Evolutionary conservation across 2,113 vertebrate genomes (phyloP), one percentile per base, ranked within the genome.

Genomic region (Varanus salvator): DNA sequence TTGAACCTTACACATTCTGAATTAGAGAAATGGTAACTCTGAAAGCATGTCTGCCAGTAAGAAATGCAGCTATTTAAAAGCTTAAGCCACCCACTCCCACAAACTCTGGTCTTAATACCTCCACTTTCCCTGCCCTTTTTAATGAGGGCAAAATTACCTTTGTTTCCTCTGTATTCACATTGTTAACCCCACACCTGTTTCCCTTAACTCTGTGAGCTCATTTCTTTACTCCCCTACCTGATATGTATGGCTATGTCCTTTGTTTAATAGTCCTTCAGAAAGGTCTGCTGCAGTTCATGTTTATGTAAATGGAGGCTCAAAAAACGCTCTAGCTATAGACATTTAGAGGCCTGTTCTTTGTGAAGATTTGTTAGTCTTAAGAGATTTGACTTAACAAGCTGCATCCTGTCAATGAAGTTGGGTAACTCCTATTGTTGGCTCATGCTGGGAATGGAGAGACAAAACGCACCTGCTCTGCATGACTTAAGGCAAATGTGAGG

Each of bases 391-490:
- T 97, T 97, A 98, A 98, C 98, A 98, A 98, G 98, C 98, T 98
- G 98, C 98, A 98, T 98, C 98, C 98, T 98, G 98, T 98, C 96
- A 94, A 92, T 97, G 95, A 89, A 96, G 94, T 95, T 96, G 97
- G 96, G 95, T 96, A 96, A 97, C 96, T 98, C 97, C 97, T 98
- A 98, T 98, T 98, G 98, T 98, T 96, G 97, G 96, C 96, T 94
- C 95, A 93, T 96, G 97, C 97, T 98, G 97, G 98, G 97, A 98
- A 97, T 93, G 93, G 95, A 96, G 97, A 98, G 98, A 98, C 97
- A 97, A 96, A 98, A 98, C 96, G 96, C 98, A 99, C 98, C 99
- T 99, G 98, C 97, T 97, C 96, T 97, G 97, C 97, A 97, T 97
- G 97, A 97, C 97, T 97, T 97, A 96, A 97, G 98, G 97, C 95